These are phyloP conservation scores for Lycaena phlaeas DNA, from an alignment of 2,888 invertebrate genomes.

Conservation along the genomic window DNA sequence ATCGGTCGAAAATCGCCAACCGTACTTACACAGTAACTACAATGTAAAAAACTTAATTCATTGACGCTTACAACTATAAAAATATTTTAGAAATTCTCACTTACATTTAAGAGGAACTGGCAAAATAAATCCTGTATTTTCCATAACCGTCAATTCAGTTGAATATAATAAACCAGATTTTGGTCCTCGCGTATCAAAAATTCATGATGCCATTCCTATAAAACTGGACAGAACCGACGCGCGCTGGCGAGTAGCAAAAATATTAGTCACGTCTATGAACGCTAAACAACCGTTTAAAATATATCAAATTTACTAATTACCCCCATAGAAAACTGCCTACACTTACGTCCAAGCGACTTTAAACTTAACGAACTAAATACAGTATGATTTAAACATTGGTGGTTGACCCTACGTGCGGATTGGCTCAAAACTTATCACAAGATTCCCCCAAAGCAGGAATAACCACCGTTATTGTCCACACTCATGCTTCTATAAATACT, in stretches of 20 bases:
- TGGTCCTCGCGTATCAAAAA: conserved; percentile 58
- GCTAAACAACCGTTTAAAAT: conserved; percentile 62
- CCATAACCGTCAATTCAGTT: conserved; percentile 33
- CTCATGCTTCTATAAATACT: conserved; percentile 54
- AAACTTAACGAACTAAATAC: conserved; percentile 56
- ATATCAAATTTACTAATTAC: conserved; percentile 64
- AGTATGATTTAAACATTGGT: conserved; percentile 47
- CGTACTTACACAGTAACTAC: conserved; percentile 45
- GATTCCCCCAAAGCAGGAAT: conserved; percentile 33
- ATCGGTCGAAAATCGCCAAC: conserved; percentile 13
- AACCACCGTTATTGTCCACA: conserved; percentile 65
- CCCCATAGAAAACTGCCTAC: conserved; percentile 51
- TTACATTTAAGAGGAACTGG: conserved; percentile 72
- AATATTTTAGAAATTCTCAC: conserved; percentile 72
- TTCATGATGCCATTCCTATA: conserved; percentile 66
- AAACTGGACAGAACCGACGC: conserved; percentile 57
- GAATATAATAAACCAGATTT: conserved; percentile 44
- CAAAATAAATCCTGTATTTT: conserved; percentile 68
- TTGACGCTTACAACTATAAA: conserved; percentile 68
- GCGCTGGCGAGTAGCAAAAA: conserved; percentile 63
- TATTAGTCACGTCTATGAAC: conserved; percentile 53
- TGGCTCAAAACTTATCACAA: conserved; percentile 47
- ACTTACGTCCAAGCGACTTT: conserved; percentile 48
- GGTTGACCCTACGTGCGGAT: conserved; percentile 32
- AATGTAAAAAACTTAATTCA: conserved; percentile 58